phyloP scores from a whole-genome alignment of 2,888 invertebrate species.

The Nemotelus nigrinus region DNA sequence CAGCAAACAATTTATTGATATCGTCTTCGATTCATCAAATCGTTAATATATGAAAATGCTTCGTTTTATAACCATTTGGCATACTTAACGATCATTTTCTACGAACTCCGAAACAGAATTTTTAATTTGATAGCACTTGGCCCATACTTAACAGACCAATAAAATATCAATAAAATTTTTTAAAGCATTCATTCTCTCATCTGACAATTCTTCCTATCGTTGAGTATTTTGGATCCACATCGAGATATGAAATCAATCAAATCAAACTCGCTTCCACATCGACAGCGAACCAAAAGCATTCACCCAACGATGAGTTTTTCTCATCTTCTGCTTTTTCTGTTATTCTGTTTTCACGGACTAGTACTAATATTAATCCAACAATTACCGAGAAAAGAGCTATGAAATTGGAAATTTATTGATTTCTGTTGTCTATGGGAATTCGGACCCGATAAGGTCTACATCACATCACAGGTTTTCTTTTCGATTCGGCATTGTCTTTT shows the following conservation, averaged over 20 bases:
- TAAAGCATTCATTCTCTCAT: conserved; percentile 9
- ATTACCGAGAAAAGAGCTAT: conserved; percentile 40
- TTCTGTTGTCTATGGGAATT: conserved; percentile 38
- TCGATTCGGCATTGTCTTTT: background rate
- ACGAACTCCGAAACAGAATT: conserved; percentile 20
- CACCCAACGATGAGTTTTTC: conserved; percentile 13
- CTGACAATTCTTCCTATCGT: conserved; percentile 26
- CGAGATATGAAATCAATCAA: conserved; percentile 34
- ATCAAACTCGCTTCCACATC: conserved; percentile 2
- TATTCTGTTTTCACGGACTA: conserved; percentile 29
- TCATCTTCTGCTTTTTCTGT: conserved; percentile 19
- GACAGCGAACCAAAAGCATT: background rate
- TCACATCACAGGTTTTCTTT: conserved; percentile 1
- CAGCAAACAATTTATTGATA: too few relatives aligned
- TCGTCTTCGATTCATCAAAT: too few relatives aligned
- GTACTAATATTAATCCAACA: conserved; percentile 31
- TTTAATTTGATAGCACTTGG: conserved; percentile 36
- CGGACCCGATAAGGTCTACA: conserved; percentile 23
- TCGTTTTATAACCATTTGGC: conserved; percentile 28
- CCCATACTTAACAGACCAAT: conserved; percentile 36
- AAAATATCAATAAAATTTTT: conserved; percentile 38
- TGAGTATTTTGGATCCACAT: background rate
- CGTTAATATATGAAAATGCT: too few relatives aligned
- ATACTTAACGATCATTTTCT: conserved; percentile 39
- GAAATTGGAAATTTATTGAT: conserved; percentile 42